Conservation (phyloP, 2,113 vertebrate genomes). For the Hydrolagus affinis region DNA sequence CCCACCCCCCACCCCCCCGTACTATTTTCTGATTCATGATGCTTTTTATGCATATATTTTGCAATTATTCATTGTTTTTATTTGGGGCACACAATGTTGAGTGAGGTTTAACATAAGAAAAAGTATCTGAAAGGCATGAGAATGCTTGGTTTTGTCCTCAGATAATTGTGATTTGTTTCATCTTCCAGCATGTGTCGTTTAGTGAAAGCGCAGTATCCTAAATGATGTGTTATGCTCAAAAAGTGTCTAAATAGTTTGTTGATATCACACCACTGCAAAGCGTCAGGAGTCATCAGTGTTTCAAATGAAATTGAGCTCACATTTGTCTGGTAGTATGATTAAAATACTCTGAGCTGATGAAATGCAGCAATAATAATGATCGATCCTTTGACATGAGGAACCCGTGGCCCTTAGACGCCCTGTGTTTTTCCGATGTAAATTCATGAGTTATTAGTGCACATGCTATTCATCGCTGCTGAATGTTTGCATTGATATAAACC, state of each 20-base stretch:
- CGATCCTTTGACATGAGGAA: neutral
- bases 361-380: neutral
- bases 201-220: too few species aligned
- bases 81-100: neutral
- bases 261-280: neutral
- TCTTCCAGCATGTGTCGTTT: neutral
- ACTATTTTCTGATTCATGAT: too few species aligned
- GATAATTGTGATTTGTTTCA: neutral
- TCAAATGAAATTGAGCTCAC: neutral
- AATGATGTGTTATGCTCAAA: neutral
- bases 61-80: neutral
- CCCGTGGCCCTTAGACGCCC: neutral
- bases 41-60: too few species aligned
- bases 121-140: neutral
- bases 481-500: conserved; percentile 2
- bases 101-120: neutral
- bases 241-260: neutral
- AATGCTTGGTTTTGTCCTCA: neutral
- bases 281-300: neutral
- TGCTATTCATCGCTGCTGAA: neutral
- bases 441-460: neutral
- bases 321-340: neutral
- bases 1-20: too few species aligned
- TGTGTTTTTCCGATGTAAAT: neutral
- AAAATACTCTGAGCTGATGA: neutral